These are phyloP conservation scores for Pinctada fucata DNA, from an alignment of 2,888 invertebrate genomes.

Conservation along the genomic window DNA sequence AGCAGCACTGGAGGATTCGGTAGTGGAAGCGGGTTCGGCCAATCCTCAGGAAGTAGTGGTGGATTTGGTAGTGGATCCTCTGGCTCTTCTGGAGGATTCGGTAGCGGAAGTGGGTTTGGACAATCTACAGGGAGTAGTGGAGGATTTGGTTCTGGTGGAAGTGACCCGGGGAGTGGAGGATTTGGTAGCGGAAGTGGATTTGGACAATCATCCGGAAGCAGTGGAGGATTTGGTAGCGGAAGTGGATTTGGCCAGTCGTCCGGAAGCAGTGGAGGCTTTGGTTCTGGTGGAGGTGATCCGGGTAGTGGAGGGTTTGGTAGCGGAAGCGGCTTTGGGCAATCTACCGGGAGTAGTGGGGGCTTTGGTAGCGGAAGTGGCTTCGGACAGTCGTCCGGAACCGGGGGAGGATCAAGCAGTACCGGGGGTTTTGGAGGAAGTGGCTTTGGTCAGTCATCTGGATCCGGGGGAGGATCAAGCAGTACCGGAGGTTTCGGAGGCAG, in stretches of 20 bases:
- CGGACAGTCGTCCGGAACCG: neutral
- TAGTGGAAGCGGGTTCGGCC: slow-evolving; percentile 13
- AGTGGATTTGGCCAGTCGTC: slow-evolving; percentile 9
- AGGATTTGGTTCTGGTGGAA: slow-evolving; percentile 4
- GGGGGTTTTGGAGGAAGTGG: neutral
- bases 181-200: slow-evolving; percentile 2
- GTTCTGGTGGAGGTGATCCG: neutral
- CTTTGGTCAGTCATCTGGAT: neutral
- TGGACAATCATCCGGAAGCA: neutral
- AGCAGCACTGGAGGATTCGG: slow-evolving; percentile 9
- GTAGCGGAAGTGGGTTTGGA: slow-evolving; percentile 11
- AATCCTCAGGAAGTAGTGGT: neutral
- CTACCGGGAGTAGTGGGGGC: neutral
- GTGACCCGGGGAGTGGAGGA: neutral
- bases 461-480: neutral
- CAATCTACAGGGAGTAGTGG: neutral
- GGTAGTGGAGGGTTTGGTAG: slow-evolving; percentile 2
- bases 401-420: slow-evolving; percentile 9
- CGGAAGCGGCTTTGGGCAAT: slow-evolving; percentile 1
- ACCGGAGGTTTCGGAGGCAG: neutral
- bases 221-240: slow-evolving; percentile 16
- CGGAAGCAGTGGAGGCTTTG: neutral
- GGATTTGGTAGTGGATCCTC: slow-evolving; percentile 4
- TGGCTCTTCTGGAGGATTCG: slow-evolving; percentile 14
- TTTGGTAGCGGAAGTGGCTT: slow-evolving; percentile 18